Base-by-base conservation (phyloP, 2,888 invertebrate genomes). In the Nomada ferruginata region DNA sequence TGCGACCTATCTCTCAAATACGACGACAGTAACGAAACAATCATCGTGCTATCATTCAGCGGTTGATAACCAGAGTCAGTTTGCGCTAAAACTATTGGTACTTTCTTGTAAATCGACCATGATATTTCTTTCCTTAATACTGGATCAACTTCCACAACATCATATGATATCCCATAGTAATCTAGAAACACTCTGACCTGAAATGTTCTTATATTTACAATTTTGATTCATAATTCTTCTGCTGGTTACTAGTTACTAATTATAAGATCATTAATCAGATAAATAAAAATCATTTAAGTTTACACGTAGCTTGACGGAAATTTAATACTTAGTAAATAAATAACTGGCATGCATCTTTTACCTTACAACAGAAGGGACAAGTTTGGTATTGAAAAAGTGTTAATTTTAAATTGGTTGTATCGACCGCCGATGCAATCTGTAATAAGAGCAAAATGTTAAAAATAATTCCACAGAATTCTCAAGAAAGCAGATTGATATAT, bases 301-400 rank as follows among this genome's bases (percentile, higher is more conserved):
- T 42, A n/a, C 42, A 42, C 42, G 18, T 23, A 36, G 36, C 5
- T 36, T 36, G 36, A 55, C 5, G 29, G 3, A 18, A 23, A 60
- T 66, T 42, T 52, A 23, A 3, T 23, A 55, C 4, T 50, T 13
- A 15, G 2, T 47, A n/a, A 69, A 44, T 42, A 75, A 63, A 60
- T 47, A 11, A 36, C 42, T 53, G n/a, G 26, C 50, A 55, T 50
- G 23, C 55, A 53, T n/a, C 23, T 69, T 36, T 85, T 23, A 97
- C 97, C 95, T 99, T 99, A 92, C 98, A 99, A 94, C 99, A 99
- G 94, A 99, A 99, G 0, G 99, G 99, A 92, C 99, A 99, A 0
- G 98, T 98, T 91, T 98, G 97, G 93, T 98, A 99, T 94, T 99
- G 99, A 92, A 97, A 99, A 23, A 99, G 94, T 0, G 97, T 97